Evolutionary conservation across 2,797 vertebrate genomes (phyloP).

Genomic region (Halcyon badia): DNA sequence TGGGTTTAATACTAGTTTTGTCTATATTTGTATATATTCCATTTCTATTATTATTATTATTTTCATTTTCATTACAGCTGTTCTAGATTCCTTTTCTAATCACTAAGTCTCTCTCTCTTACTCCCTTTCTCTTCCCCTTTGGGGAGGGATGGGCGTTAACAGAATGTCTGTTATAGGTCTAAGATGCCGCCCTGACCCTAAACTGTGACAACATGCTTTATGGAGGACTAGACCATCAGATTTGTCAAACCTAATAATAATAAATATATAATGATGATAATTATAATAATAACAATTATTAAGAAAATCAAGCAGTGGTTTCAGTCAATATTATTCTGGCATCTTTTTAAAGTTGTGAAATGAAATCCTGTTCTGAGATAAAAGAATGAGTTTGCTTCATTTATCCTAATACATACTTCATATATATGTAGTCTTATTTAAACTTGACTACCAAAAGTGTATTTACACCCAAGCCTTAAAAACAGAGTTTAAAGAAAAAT

Average conservation of each 20-base stretch:
- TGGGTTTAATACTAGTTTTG: no score
- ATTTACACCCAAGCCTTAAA: neutral
- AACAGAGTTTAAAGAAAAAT: neutral
- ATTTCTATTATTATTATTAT: no score
- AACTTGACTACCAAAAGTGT: neutral
- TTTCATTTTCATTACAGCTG: no score
- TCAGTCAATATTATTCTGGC: neutral
- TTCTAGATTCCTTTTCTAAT: no score
- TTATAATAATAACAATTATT: neutral
- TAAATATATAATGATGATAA: neutral
- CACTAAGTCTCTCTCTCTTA: no score
- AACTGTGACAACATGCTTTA: neutral
- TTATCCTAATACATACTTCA: neutral
- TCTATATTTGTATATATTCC: no score
- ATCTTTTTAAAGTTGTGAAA: neutral
- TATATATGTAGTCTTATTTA: neutral
- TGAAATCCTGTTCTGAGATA: neutral
- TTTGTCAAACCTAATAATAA: neutral
- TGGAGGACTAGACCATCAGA: neutral
- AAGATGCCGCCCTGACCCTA: no score
- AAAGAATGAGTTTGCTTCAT: neutral
- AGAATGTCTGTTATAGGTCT: no score
- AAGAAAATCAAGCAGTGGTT: neutral
- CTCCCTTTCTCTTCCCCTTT: no score
- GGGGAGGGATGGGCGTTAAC: no score